A percentile compares a stretch with the other conserved stretches of the same genome.
Evolutionary conservation across 2,113 vertebrate species (phyloP).

Genomic region (Sinocyclocheilus maitianheensis): DNA sequence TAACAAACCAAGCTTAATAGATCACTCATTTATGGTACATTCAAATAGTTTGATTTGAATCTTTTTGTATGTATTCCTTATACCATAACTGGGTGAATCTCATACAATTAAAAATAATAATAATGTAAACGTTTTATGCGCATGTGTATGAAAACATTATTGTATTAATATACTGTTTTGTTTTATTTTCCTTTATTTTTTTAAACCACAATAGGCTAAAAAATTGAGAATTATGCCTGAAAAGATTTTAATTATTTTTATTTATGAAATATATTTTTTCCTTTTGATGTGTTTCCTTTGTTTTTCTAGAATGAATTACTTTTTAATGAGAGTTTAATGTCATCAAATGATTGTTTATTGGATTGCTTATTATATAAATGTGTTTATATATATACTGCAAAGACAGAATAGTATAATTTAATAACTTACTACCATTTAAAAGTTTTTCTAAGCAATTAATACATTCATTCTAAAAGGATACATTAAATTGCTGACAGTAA

Average conservation of each 20-base stretch:
- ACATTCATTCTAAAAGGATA: too few species aligned
- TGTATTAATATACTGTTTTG: too few species aligned
- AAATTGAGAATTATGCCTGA: too few species aligned
- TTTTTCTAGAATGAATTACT: background rate
- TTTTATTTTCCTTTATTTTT: too few species aligned
- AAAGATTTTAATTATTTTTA: too few species aligned
- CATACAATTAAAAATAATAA: background rate
- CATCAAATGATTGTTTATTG: background rate
- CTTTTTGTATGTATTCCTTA: background rate
- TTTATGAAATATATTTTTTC: background rate
- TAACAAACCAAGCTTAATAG: background rate
- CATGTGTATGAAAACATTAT: too few species aligned
- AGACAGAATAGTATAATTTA: background rate
- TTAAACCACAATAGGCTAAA: too few species aligned
- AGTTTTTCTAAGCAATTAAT: too few species aligned
- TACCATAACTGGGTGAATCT: background rate
- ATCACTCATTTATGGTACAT: background rate
- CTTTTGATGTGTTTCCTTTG: background rate
- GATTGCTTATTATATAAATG: background rate
- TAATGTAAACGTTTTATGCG: too few species aligned
- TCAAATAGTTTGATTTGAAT: background rate
- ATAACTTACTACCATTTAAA: too few species aligned
- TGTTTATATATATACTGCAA: background rate
- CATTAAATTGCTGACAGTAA: too few species aligned
- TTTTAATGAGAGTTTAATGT: background rate